Evolutionary conservation across 1,140 invertebrate species (phyloP).

Genomic region (Drosophila lini): DNA sequence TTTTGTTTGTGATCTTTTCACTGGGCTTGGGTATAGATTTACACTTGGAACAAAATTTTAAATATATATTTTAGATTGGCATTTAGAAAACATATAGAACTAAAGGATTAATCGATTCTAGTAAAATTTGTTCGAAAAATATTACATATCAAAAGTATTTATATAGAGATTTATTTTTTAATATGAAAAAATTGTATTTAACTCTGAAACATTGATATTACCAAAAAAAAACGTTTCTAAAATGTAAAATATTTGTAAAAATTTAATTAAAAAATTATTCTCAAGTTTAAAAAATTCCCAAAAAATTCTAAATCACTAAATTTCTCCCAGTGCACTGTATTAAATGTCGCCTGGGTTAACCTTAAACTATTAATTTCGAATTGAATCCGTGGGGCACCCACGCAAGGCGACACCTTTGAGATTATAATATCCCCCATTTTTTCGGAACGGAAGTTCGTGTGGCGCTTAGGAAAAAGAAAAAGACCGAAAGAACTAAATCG

Average conservation of each 20-base stretch:
- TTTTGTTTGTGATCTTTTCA: slow-evolving; percentile 59
- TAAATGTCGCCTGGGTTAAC: slow-evolving; percentile 39
- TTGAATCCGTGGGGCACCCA: slow-evolving; percentile 73
- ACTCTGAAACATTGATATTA: too few relatives aligned
- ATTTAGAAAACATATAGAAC: background rate
- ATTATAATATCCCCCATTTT: slow-evolving; percentile 15
- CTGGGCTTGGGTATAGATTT: background rate
- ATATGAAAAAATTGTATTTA: too few relatives aligned
- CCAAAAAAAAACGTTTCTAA: too few relatives aligned
- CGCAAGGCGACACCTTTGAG: slow-evolving; percentile 52
- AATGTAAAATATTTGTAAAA: too few relatives aligned
- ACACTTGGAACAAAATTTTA: background rate
- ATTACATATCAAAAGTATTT: too few relatives aligned
- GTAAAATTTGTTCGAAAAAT: too few relatives aligned
- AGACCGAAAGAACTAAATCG: slow-evolving; percentile 41
- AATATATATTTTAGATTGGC: too few relatives aligned
- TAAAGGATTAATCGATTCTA: too few relatives aligned
- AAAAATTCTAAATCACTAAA: too few relatives aligned
- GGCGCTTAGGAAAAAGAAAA: slow-evolving; percentile 63
- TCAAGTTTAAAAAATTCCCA: too few relatives aligned
- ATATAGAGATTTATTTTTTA: too few relatives aligned
- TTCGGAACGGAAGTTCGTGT: slow-evolving; percentile 74
- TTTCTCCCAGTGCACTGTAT: slow-evolving; percentile 13
- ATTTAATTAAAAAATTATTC: too few relatives aligned
- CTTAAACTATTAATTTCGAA: slow-evolving; percentile 69